Percentiles rank a stretch among this genome's conserved stretches.
Conservation (phyloP, 2,113 vertebrate genomes). For the Struthidea cinerea region DNA sequence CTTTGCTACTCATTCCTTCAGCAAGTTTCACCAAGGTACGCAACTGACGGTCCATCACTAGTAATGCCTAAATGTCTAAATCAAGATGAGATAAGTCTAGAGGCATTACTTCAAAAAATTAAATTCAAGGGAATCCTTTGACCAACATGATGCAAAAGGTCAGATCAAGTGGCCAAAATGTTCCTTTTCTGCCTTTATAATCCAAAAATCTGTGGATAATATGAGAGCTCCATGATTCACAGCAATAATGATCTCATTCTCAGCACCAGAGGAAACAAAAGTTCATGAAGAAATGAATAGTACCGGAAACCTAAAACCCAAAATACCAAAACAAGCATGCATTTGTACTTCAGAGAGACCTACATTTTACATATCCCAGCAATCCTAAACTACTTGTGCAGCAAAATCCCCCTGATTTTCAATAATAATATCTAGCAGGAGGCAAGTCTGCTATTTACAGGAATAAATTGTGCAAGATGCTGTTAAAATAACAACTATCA, state of each 20-base stretch:
- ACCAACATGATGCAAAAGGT: neutral
- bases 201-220: constrained; percentile 16
- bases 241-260: constrained; percentile 54
- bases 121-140: constrained; percentile 7
- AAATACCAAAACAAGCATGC: constrained; percentile 31
- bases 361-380: constrained; percentile 15
- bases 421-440: neutral
- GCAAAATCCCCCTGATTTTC: constrained; percentile 2
- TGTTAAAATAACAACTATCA: neutral
- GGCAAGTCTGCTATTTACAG: neutral
- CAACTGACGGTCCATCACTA: neutral
- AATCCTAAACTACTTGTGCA: neutral
- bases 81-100: neutral
- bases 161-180: neutral
- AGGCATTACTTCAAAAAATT: neutral
- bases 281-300: constrained; percentile 21
- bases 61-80: neutral
- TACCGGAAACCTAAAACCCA: constrained; percentile 1
- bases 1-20: neutral
- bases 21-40: neutral
- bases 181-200: constrained; percentile 10
- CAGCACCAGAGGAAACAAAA: constrained; percentile 37
- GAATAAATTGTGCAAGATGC: neutral
- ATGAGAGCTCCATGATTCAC: constrained; percentile 31
- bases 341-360: constrained; percentile 27